Conservation (phyloP, 2,113 vertebrate genomes). For the Lucifuga dentata region DNA sequence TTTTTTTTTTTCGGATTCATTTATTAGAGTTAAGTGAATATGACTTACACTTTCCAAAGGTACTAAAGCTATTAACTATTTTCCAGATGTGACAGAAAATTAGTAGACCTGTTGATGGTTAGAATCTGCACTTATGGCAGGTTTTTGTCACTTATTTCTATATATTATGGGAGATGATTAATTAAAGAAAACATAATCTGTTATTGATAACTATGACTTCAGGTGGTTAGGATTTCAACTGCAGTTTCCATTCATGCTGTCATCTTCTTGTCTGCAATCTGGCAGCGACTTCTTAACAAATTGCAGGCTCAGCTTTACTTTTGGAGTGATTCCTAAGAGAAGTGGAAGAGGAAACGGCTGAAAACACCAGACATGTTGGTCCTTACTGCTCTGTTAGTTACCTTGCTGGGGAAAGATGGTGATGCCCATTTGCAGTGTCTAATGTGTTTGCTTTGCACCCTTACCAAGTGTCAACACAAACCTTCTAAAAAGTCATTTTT, state of each 20-base stretch:
- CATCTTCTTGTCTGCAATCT: slow-evolving; percentile 14
- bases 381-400: slow-evolving; percentile 61
- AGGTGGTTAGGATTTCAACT: background rate
- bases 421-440: slow-evolving; percentile 70
- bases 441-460: slow-evolving; percentile 68
- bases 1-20: too few species aligned
- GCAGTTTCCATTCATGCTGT: background rate
- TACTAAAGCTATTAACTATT: too few species aligned
- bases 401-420: slow-evolving; percentile 59
- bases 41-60: too few species aligned
- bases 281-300: slow-evolving; percentile 57
- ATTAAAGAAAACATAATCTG: too few species aligned
- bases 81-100: too few species aligned
- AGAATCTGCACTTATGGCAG: too few species aligned
- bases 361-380: slow-evolving; percentile 63
- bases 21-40: too few species aligned
- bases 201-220: too few species aligned
- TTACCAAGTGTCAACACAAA: slow-evolving; percentile 68
- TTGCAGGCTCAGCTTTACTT: slow-evolving; percentile 47
- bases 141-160: too few species aligned
- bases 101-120: too few species aligned
- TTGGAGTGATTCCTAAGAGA: slow-evolving; percentile 52
- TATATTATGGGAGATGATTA: too few species aligned
- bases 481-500: slow-evolving; percentile 70
- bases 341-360: slow-evolving; percentile 56